Conservation (phyloP, 2,888 invertebrate genomes). For the Mystacides longicornis region DNA sequence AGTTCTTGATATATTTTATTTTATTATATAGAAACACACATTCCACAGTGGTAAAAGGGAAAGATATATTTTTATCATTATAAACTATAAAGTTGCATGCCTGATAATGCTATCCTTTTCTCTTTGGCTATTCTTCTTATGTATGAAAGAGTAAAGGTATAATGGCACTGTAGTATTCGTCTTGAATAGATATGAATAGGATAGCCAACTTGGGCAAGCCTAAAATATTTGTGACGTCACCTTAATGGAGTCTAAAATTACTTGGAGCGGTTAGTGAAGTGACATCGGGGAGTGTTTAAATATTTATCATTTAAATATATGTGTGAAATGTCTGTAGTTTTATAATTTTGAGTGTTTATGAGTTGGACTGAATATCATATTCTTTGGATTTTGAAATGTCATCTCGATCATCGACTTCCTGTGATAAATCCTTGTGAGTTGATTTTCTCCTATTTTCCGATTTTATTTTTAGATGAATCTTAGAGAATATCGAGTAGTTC, state of each 20-base stretch:
- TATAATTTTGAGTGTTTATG: slow-evolving; percentile 10
- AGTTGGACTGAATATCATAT: not conserved
- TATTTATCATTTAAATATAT: slow-evolving; percentile 18
- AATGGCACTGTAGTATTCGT: not conserved
- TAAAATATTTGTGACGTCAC: slow-evolving; percentile 46
- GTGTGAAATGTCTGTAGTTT: slow-evolving; percentile 15
- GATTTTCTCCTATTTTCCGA: slow-evolving; percentile 15
- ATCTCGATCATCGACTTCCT: slow-evolving; percentile 13
- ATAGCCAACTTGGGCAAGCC: slow-evolving; percentile 39
- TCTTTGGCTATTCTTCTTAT: not conserved
- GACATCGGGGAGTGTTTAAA: slow-evolving; percentile 19
- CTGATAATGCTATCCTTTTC: not conserved
- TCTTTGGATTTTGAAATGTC: not conserved
- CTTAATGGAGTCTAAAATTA: slow-evolving; percentile 47
- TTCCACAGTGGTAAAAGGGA: too few relatives aligned
- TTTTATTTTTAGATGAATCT: slow-evolving; percentile 22
- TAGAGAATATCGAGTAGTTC: too few relatives aligned
- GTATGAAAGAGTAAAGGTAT: not conserved
- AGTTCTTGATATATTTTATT: too few relatives aligned
- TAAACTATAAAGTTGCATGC: too few relatives aligned
- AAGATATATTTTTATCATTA: too few relatives aligned
- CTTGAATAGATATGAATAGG: slow-evolving; percentile 40
- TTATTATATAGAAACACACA: too few relatives aligned
- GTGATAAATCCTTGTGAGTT: slow-evolving; percentile 16
- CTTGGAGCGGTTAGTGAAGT: slow-evolving; percentile 34